Conservation (phyloP, 1,140 invertebrate species). For the Pseudomyrmex pallidus region DNA sequence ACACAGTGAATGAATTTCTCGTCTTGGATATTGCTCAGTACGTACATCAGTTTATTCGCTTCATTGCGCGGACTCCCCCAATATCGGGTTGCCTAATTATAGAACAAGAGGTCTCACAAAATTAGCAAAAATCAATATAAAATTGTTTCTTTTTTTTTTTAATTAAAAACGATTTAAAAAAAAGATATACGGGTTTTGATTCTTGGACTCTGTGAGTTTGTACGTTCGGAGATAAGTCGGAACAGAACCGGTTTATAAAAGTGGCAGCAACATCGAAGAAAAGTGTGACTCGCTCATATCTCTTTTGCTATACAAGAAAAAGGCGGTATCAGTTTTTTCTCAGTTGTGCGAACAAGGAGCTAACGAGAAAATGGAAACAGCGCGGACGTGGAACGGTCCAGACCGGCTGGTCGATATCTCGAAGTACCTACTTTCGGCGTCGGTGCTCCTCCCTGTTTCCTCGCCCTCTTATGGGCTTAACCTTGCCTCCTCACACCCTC, state of each 20-base stretch:
- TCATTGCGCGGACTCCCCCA: not conserved
- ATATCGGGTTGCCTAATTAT: not conserved
- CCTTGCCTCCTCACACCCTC: conserved; percentile 49
- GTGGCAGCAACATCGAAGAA: not conserved
- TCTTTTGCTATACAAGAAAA: conserved; percentile 6
- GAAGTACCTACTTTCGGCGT: conserved; percentile 81
- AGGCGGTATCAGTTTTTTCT: conserved; percentile 69
- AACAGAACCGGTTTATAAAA: not conserved
- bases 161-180: not conserved
- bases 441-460: conserved; percentile 73
- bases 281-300: conserved; percentile 34
- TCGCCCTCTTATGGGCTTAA: conserved; percentile 70
- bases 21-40: conserved; percentile 2
- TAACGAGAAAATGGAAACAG: conserved; percentile 76
- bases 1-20: conserved; percentile 38
- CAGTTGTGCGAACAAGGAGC: conserved; percentile 67
- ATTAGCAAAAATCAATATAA: not conserved
- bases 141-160: not conserved
- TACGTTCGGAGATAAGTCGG: not conserved
- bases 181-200: not conserved
- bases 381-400: conserved; percentile 76
- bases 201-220: not conserved
- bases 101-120: not conserved
- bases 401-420: conserved; percentile 81
- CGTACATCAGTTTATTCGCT: conserved; percentile 5